These are phyloP conservation scores for Pemphigus obesinymphae DNA, from an alignment of 1,140 invertebrate species.

Conservation along the genomic window DNA sequence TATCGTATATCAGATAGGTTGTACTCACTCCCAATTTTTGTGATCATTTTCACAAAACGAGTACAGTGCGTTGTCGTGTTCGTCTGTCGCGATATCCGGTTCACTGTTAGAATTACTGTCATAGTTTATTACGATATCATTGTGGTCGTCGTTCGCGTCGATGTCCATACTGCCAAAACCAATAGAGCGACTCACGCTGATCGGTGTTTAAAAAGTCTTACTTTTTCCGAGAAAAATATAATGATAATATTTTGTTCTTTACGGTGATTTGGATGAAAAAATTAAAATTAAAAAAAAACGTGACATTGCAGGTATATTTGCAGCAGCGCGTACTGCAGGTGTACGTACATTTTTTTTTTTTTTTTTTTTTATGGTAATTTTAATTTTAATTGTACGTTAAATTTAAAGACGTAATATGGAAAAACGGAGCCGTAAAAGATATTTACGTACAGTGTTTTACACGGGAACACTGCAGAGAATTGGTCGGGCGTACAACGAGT, in stretches of 20 bases:
- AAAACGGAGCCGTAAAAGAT: too few species aligned
- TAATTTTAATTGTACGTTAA: too few species aligned
- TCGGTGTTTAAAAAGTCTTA: too few species aligned
- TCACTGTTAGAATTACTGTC: neutral
- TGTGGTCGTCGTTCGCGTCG: too few species aligned
- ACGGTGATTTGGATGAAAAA: neutral
- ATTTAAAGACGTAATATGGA: too few species aligned
- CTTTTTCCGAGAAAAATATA: too few species aligned
- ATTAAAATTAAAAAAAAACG: neutral
- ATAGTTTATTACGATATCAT: neutral
- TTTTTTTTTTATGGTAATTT: neutral
- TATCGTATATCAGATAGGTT: neutral
- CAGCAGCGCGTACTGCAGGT: neutral
- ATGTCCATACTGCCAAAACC: neutral
- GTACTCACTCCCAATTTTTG: constrained; percentile 12
- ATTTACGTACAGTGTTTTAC: too few species aligned
- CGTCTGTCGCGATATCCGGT: neutral
- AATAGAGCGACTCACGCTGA: neutral
- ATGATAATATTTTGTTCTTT: neutral
- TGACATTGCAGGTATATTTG: too few species aligned
- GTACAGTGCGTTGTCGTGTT: neutral
- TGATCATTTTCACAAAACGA: constrained; percentile 27
- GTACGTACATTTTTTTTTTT: neutral
- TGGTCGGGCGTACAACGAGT: neutral
- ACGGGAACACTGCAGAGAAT: neutral